Evolutionary conservation across 2,888 invertebrate genomes (phyloP).

Genomic region (Nineta flava): DNA sequence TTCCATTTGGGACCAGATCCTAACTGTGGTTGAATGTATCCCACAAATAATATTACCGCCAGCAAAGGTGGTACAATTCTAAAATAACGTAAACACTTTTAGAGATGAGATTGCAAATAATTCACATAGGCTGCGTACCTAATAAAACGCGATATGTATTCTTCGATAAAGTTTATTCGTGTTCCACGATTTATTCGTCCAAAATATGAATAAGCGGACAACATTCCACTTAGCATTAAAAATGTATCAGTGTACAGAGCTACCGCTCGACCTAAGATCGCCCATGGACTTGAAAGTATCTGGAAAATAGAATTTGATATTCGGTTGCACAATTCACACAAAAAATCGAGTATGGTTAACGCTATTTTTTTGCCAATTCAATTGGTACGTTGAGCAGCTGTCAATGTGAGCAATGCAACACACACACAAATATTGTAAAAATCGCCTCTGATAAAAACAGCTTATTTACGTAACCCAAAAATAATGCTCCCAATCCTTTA

Average conservation of each 20-base stretch:
- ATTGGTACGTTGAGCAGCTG: too few species aligned
- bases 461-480: conserved; percentile 46
- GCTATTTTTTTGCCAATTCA: too few species aligned
- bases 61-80: conserved; percentile 47
- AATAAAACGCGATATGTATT: conserved; percentile 44
- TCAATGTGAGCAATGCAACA: too few species aligned
- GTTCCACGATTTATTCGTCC: conserved; percentile 37
- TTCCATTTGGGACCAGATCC: conserved; percentile 55
- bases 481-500: conserved; percentile 56
- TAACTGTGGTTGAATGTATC: conserved; percentile 42
- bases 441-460: conserved; percentile 50
- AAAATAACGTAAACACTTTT: too few species aligned
- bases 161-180: conserved; percentile 36
- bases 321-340: too few species aligned
- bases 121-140: conserved; percentile 21
- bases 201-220: conserved; percentile 45
- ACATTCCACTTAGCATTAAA: conserved; percentile 48
- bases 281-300: too few species aligned
- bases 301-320: too few species aligned
- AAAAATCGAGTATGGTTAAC: too few species aligned
- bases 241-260: conserved; percentile 57
- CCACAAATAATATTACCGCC: conserved; percentile 48
- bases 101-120: too few species aligned
- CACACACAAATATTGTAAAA: too few species aligned
- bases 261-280: conserved; percentile 48